Evolutionary conservation across 2,888 invertebrate genomes (phyloP), one percentile per base, ranked within the genome.

Genomic region (Spisula solida): DNA sequence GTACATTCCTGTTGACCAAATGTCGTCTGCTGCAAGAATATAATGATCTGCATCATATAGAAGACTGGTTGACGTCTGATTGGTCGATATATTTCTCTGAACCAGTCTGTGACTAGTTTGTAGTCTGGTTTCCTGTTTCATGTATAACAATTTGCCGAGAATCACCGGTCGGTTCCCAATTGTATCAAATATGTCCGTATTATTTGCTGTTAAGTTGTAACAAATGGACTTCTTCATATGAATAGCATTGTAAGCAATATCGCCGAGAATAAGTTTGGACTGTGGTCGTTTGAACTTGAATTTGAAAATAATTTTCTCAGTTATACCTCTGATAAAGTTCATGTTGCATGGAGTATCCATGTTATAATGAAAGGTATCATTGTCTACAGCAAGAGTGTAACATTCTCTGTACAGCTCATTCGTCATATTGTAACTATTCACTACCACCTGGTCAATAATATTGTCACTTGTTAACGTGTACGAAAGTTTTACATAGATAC

Each of bases 1-100:
- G 25, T 91, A 86, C 90, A 94, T 95, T 31, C 95, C 96, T 16
- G 95, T 95, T 56, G 92, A 90, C 96, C 96, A 96, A 12, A 94
- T 93, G 25, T 93, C 86, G 2, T 86, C 91, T 55, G 94, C 93
- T 48, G 93, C 93, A 6, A 82, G 56, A 55, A 95, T 78, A 51
- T 93, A 90, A 16, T 51, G 87, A 66, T 82, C 81, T 47, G 84
- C 88, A 55, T 88, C 82, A 82, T 82, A 90, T 25, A 85, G 70
- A 85, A 86, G 85, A 29, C 66, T 84, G 51, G 66, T 85, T 80
- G 86, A 82, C 47, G 82, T 60, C 34, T 87, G 48, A 82, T 84
- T 47, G 81, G 82, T 55, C 89, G 31, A 55, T 84, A 85, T 34
- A 8, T 82, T 60, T 25, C 81, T 78, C 31, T 90, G 86, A 66